These are phyloP conservation scores for Crax fasciolata DNA, from an alignment of 2,797 vertebrate genomes.

Conservation along the genomic window DNA sequence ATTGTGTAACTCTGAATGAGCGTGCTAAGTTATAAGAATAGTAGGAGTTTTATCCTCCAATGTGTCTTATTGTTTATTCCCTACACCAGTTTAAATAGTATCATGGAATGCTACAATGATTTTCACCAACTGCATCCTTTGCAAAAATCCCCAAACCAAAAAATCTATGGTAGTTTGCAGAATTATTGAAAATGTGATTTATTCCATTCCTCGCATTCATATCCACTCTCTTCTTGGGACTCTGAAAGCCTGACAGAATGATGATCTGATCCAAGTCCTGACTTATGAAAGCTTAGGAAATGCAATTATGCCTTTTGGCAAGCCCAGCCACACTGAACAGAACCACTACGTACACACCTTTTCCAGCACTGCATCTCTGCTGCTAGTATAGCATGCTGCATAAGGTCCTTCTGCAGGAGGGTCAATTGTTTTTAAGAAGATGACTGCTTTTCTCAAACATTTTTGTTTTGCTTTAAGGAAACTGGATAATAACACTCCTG, in stretches of 20 bases:
- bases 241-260: neutral
- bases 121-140: neutral
- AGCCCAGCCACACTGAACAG: neutral
- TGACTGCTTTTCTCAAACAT: constrained; percentile 3
- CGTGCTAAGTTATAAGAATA: neutral
- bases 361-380: neutral
- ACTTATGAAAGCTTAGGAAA: neutral
- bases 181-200: neutral
- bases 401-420: neutral
- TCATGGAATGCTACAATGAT: neutral
- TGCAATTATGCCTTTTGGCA: neutral
- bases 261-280: neutral
- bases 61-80: neutral
- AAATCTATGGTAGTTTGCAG: neutral
- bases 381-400: neutral
- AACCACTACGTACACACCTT: constrained; percentile 4
- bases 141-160: neutral
- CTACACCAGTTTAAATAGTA: neutral
- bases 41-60: neutral
- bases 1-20: neutral
- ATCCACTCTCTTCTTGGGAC: neutral
- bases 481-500: neutral
- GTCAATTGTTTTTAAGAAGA: constrained; percentile 3
- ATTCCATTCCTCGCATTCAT: neutral
- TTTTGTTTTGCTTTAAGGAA: constrained; percentile 52